Evolutionary conservation across 2,113 vertebrate species (phyloP).

Genomic region (western clawed frog (Xenopus tropicalis)): DNA sequence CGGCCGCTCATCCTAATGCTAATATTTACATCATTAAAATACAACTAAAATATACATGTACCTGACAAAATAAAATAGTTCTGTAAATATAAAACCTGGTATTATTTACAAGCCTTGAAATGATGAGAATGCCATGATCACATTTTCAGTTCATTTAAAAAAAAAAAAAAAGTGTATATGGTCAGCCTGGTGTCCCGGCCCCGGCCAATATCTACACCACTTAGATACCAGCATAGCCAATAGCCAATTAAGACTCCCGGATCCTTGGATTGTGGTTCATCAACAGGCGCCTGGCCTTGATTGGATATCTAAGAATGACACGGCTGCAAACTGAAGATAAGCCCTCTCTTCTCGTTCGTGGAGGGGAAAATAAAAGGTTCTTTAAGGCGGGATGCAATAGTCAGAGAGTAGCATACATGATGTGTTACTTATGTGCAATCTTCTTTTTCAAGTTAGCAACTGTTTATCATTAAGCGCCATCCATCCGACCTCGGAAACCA

Average conservation of each 20-base stretch:
- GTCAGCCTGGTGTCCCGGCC: neutral
- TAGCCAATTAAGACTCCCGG: neutral
- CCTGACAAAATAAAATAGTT: conserved; percentile 9
- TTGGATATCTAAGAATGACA: too few species aligned
- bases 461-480: neutral
- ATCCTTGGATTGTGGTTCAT: neutral
- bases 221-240: neutral
- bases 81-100: conserved; percentile 14
- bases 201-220: neutral
- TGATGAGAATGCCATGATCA: neutral
- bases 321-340: too few species aligned
- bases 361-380: neutral
- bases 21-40: neutral
- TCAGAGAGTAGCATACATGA: neutral
- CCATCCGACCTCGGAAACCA: neutral
- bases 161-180: neutral
- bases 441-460: conserved; percentile 17
- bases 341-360: too few species aligned
- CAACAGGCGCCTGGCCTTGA: too few species aligned
- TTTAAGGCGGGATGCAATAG: neutral
- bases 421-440: conserved; percentile 11
- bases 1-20: neutral
- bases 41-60: conserved; percentile 9
- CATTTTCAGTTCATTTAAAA: neutral
- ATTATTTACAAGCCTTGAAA: conserved; percentile 37